phyloP scores from a whole-genome alignment of 2,888 invertebrate genomes.

The Atrina japonica region DNA sequence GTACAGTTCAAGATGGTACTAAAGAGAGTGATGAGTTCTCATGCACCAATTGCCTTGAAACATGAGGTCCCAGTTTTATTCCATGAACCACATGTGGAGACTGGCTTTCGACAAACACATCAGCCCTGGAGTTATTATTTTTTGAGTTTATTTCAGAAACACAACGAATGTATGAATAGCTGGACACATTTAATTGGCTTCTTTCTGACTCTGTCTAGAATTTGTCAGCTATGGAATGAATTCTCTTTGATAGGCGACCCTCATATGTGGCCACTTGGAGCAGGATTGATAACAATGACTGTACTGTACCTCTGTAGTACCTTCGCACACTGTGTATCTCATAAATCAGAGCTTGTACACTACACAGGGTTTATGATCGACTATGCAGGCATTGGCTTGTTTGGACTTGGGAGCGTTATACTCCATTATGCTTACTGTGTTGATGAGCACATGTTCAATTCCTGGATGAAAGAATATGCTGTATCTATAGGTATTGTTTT shows the following conservation, averaged over 20 bases:
- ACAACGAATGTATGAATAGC: conserved; percentile 79
- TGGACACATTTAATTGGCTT: conserved; percentile 79
- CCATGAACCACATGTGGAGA: conserved; percentile 77
- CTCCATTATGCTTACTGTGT: conserved; percentile 78
- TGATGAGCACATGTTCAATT: conserved; percentile 66
- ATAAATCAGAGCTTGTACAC: conserved; percentile 77
- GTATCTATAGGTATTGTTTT: conserved; percentile 73
- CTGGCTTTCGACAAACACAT: conserved; percentile 76
- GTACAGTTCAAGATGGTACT: conserved; percentile 30
- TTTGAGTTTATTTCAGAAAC: conserved; percentile 76
- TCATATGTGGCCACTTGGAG: conserved; percentile 77
- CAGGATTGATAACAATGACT: conserved; percentile 73
- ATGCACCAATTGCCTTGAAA: conserved; percentile 63
- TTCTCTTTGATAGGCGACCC: conserved; percentile 73
- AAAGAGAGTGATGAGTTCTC: conserved; percentile 42
- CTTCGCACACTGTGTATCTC: conserved; percentile 77
- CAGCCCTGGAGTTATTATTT: conserved; percentile 78
- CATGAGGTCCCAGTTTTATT: conserved; percentile 75
- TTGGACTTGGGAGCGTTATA: conserved; percentile 78
- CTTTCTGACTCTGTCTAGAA: conserved; percentile 58
- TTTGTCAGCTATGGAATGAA: conserved; percentile 63
- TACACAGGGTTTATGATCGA: conserved; percentile 80
- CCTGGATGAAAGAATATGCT: conserved; percentile 60
- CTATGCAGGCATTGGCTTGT: conserved; percentile 79
- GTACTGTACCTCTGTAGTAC: conserved; percentile 74